Percentiles rank a stretch among this genome's conserved stretches.
Evolutionary conservation across 2,113 vertebrate genomes (phyloP).

Genomic region (Dicerorhinus sumatrensis): DNA sequence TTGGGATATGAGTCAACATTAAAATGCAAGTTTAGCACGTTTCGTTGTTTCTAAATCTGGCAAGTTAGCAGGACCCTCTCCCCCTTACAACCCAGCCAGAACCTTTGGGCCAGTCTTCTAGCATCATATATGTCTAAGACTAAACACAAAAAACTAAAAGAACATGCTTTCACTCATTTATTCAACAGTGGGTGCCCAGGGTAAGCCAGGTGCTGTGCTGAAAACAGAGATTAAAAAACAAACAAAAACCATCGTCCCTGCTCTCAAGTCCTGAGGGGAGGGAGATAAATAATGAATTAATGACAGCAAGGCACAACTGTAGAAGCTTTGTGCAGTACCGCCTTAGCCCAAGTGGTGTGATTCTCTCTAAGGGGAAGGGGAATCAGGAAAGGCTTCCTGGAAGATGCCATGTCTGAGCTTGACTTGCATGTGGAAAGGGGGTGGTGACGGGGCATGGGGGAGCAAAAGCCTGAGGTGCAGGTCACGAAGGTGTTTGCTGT

Average conservation of each 20-base stretch:
- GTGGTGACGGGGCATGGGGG: neutral
- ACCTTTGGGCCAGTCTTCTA: neutral
- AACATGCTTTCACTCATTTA: neutral
- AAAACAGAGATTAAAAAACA: neutral
- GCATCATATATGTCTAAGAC: neutral
- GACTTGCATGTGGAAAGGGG: neutral
- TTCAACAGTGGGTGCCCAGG: neutral
- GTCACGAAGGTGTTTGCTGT: neutral
- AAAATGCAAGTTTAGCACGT: constrained; percentile 16
- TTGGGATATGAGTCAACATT: neutral
- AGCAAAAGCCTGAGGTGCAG: neutral
- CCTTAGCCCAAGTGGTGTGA: neutral
- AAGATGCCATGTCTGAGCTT: neutral
- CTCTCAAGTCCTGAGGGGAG: neutral
- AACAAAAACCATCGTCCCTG: neutral
- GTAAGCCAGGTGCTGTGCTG: neutral
- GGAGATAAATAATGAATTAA: neutral
- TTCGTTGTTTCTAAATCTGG: neutral
- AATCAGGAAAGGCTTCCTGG: neutral
- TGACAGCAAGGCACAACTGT: neutral
- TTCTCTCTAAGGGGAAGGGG: neutral
- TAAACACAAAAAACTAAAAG: neutral
- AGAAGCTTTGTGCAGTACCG: neutral
- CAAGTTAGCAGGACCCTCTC: neutral
- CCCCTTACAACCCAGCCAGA: neutral